These are phyloP conservation scores for Salminus brasiliensis DNA, from an alignment of 2,113 vertebrate species.

Conservation along the genomic window DNA sequence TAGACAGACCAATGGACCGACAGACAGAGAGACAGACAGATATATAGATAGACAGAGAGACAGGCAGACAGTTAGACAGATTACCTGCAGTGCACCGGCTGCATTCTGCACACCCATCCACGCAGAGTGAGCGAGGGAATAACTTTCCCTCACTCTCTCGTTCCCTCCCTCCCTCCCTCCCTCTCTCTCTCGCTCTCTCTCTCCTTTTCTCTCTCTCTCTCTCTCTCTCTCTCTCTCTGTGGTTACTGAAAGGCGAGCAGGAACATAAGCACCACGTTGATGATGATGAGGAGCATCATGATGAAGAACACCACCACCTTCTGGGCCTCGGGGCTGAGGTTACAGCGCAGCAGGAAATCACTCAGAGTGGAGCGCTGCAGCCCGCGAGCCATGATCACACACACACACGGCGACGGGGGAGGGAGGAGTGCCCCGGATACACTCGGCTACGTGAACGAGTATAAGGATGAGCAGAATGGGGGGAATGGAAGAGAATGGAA, in stretches of 20 bases:
- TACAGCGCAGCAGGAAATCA: slow-evolving; percentile 89
- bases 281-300: slow-evolving; percentile 94
- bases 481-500: neutral
- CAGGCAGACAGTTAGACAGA: too few relatives aligned
- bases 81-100: slow-evolving; percentile 63
- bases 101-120: slow-evolving; percentile 64
- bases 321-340: slow-evolving; percentile 92
- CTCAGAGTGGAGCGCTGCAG: slow-evolving; percentile 62
- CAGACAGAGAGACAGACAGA: too few relatives aligned
- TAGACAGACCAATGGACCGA: too few relatives aligned
- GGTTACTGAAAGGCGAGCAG: slow-evolving; percentile 91
- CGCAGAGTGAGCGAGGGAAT: slow-evolving; percentile 30
- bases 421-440: slow-evolving; percentile 43
- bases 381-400: slow-evolving; percentile 76
- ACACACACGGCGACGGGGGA: slow-evolving; percentile 41
- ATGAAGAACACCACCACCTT: slow-evolving; percentile 92
- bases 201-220: neutral
- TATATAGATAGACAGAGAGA: too few relatives aligned
- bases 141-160: slow-evolving; percentile 27
- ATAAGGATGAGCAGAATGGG: neutral
- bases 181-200: neutral
- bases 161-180: neutral
- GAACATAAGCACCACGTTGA: slow-evolving; percentile 97
- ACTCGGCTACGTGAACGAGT: slow-evolving; percentile 36
- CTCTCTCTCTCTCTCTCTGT: slow-evolving; percentile 32